Evolutionary conservation across 2,797 vertebrate genomes (phyloP).

Genomic region (Ispidina picta): DNA sequence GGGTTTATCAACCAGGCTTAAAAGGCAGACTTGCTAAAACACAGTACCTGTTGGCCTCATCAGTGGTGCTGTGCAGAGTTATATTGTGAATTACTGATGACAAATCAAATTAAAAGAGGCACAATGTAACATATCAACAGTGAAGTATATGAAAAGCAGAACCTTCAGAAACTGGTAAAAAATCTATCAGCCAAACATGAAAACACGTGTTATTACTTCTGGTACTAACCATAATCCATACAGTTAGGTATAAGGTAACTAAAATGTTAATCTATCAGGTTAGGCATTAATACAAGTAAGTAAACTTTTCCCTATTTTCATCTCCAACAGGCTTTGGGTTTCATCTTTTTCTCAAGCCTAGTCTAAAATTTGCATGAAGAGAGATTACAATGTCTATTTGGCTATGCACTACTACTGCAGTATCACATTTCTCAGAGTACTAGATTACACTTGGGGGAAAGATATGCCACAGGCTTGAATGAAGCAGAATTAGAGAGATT

Average conservation of each 20-base stretch:
- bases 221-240: background rate
- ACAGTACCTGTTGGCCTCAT: background rate
- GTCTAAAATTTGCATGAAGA: constrained; percentile 39
- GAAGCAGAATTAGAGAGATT: background rate
- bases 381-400: background rate
- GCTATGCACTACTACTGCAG: background rate
- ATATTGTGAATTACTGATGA: background rate
- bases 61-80: background rate
- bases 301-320: background rate
- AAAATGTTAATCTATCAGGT: background rate
- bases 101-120: background rate
- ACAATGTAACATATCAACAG: background rate
- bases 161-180: background rate
- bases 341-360: constrained; percentile 23
- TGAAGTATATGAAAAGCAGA: background rate
- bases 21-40: background rate
- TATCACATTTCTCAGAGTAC: constrained; percentile 12
- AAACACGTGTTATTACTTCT: background rate
- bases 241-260: background rate
- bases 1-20: background rate
- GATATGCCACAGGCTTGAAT: background rate
- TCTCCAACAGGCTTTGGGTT: constrained; percentile 16
- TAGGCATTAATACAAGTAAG: background rate
- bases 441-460: background rate
- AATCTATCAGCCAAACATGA: background rate